Evolutionary conservation across 2,113 vertebrate species (phyloP).

Genomic region (Puma concolor): DNA sequence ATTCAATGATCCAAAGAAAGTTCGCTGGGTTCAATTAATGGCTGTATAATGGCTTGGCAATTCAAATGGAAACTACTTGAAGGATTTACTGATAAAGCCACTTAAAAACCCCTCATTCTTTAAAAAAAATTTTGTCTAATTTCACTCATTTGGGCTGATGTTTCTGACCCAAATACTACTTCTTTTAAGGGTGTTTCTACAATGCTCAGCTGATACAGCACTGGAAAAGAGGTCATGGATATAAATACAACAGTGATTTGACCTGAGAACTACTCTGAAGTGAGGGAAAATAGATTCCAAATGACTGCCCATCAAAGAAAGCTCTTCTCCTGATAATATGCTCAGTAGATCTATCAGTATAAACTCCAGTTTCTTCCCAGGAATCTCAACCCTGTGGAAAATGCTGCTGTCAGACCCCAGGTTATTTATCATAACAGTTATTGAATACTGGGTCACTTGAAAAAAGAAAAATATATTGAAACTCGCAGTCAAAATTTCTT

Average conservation of each 20-base stretch:
- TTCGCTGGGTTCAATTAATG: constrained; percentile 1
- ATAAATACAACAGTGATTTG: constrained; percentile 68
- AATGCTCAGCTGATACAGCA: constrained; percentile 27
- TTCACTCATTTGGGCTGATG: constrained; percentile 46
- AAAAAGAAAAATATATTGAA: constrained; percentile 6
- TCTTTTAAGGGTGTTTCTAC: constrained; percentile 45
- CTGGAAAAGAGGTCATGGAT: constrained; percentile 65
- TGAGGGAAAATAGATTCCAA: constrained; percentile 56
- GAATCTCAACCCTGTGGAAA: not conserved
- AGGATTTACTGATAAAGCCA: constrained; percentile 37
- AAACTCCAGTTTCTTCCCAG: not conserved
- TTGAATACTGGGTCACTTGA: not conserved
- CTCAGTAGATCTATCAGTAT: not conserved
- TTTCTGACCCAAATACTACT: constrained; percentile 67
- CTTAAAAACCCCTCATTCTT: not conserved
- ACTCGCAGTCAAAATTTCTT: not conserved
- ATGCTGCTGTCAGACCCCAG: not conserved
- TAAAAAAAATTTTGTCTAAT: constrained; percentile 34
- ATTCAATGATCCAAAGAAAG: constrained; percentile 4
- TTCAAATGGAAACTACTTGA: constrained; percentile 46
- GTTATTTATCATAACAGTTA: not conserved
- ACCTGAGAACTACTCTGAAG: constrained; percentile 57
- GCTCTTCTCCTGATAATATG: constrained; percentile 7
- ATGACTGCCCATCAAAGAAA: constrained; percentile 37
- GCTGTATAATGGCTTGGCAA: not conserved